Percentiles rank a stretch among this genome's conserved stretches.
phyloP scores from a whole-genome alignment of 2,113 vertebrate species.

The Lasiurus cinereus region DNA sequence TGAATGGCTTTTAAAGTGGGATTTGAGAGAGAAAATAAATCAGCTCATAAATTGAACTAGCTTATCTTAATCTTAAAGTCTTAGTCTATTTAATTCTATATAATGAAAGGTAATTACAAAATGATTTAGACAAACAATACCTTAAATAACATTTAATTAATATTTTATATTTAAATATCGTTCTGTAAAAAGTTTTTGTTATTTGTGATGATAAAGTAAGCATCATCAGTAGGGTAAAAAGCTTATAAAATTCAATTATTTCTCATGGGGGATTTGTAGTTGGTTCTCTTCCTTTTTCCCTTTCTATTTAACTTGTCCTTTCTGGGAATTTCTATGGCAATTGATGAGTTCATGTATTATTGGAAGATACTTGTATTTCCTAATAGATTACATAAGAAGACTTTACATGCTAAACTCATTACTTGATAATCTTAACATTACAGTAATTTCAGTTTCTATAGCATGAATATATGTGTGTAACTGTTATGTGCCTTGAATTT shows the following conservation, averaged over 20 bases:
- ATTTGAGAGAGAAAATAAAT: slow-evolving; percentile 58
- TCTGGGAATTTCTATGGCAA: background rate
- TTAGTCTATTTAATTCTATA: slow-evolving; percentile 61
- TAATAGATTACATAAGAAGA: background rate
- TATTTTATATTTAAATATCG: slow-evolving; percentile 8
- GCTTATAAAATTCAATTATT: background rate
- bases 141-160: slow-evolving; percentile 42
- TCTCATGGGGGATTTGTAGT: background rate
- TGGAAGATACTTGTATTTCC: background rate
- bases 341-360: background rate
- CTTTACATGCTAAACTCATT: background rate
- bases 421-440: background rate
- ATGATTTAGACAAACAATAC: background rate
- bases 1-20: slow-evolving; percentile 41
- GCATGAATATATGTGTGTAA: background rate
- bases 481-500: background rate
- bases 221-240: background rate
- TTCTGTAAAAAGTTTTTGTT: slow-evolving; percentile 7
- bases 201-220: slow-evolving; percentile 33
- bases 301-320: background rate
- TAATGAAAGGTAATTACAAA: slow-evolving; percentile 42
- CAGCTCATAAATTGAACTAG: slow-evolving; percentile 30
- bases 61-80: slow-evolving; percentile 61
- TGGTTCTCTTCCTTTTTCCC: background rate
- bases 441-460: background rate